Evolutionary conservation across 1,140 invertebrate species (phyloP).

Genomic region (Gryllus bimaculatus): DNA sequence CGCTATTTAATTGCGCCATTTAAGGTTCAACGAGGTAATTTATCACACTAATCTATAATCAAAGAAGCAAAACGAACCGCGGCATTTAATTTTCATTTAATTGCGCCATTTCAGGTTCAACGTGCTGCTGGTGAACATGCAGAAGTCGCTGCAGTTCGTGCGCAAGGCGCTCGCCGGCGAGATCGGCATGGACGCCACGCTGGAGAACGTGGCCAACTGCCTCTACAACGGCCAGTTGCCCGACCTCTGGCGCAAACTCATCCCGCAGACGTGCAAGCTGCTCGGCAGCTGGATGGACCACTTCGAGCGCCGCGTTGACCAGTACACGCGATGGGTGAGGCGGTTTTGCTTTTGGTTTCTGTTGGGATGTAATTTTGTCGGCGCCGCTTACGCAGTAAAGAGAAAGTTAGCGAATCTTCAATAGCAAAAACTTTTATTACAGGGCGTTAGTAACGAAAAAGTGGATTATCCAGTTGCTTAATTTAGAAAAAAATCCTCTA

Average conservation of each 20-base stretch:
- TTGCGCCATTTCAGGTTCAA: neutral
- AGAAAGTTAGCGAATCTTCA: too few relatives aligned
- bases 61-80: too few relatives aligned
- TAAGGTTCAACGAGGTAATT: too few relatives aligned
- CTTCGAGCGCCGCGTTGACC: constrained; percentile 57
- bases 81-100: too few relatives aligned
- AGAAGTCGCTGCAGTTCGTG: constrained; percentile 56
- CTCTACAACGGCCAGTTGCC: constrained; percentile 79
- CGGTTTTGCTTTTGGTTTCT: neutral
- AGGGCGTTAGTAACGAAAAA: too few relatives aligned
- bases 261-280: constrained; percentile 75
- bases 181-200: constrained; percentile 75
- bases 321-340: constrained; percentile 67
- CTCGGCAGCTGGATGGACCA: constrained; percentile 82
- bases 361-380: too few relatives aligned
- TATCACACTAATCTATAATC: too few relatives aligned
- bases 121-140: constrained; percentile 61
- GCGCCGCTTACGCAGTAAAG: too few relatives aligned
- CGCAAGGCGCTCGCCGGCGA: constrained; percentile 58
- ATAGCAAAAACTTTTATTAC: too few relatives aligned
- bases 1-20: too few relatives aligned
- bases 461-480: too few relatives aligned
- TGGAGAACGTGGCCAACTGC: constrained; percentile 71
- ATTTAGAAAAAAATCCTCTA: too few relatives aligned
- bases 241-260: constrained; percentile 64